Evolutionary conservation across 2,113 vertebrate genomes (phyloP), one percentile per base, ranked within the genome.

Genomic region (Marmota flaviventris): DNA sequence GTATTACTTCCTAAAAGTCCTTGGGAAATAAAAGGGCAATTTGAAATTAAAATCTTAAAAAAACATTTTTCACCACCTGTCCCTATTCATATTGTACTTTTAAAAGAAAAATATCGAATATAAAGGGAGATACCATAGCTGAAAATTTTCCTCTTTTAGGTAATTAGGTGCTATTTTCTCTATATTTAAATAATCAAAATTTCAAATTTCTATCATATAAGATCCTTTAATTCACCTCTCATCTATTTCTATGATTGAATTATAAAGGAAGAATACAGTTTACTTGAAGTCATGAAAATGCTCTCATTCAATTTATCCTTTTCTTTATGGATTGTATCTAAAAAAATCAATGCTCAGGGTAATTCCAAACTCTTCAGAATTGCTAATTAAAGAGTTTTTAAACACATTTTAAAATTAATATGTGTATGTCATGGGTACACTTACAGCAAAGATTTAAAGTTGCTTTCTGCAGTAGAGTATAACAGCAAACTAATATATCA

Each of bases 41-140:
- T 86, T 72, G 25, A 96, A 95, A 84, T 95, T 92, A 95, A 45
- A 77, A 96, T 97, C 79, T 89, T 48, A 97, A 94, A 95, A 17
- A 85, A n/a, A 67, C n/a, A 61, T 70, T 72, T 16, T 87, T 92
- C 34, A 70, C 42, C 18, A 63, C 51, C 63, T 91, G 18, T 85
- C 6, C n/a, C 48, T 27, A 86, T 51, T 79, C 51, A 91, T 88
- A 89, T 72, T 91, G 9, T 89, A 61, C 69, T 91, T 78, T 82
- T 78, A 42, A 67, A 67, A 83, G 70, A 81, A 85, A 83, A 61
- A 39, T 51, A 39, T 73, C 82, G 37, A 29, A 8, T 86, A 69
- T 79, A 87, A 92, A 89, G 27, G 11, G 42, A 83, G 51, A 34
- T 9, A 70, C n/a, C 37, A 86, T 53, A 91, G 58, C 10, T 76